Percentiles rank a stretch among this genome's conserved stretches.
These are phyloP conservation scores for Merops nubicus DNA, from an alignment of 2,113 vertebrate genomes.

Conservation along the genomic window DNA sequence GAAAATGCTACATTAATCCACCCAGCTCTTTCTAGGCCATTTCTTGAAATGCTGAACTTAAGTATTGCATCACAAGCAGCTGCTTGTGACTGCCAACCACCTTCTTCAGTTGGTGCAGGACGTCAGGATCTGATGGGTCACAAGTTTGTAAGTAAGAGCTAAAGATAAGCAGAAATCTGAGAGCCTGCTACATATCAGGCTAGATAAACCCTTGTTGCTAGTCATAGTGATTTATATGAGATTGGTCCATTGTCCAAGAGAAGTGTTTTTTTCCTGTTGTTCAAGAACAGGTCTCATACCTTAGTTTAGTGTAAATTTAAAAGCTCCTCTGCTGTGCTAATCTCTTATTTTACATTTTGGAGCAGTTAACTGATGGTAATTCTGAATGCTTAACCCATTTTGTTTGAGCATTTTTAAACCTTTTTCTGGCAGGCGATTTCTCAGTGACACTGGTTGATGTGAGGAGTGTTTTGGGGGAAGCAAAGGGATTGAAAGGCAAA, in stretches of 20 bases:
- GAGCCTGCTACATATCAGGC: not conserved
- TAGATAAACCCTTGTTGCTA: not conserved
- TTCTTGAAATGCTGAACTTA: not conserved
- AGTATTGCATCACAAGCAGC: not conserved
- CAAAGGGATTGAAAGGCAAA: not conserved
- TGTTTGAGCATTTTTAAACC: not conserved
- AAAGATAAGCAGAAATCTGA: not conserved
- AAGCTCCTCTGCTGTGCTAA: not conserved
- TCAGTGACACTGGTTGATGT: not conserved
- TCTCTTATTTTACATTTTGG: not conserved
- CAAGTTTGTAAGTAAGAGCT: not conserved
- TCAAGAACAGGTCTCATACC: not conserved
- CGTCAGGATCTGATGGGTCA: not conserved
- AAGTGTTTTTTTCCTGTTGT: not conserved
- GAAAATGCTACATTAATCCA: not conserved
- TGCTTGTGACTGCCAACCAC: not conserved
- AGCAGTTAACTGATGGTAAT: not conserved
- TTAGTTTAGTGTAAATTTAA: not conserved
- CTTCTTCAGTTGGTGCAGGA: not conserved
- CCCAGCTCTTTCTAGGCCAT: not conserved
- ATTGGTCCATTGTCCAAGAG: not conserved
- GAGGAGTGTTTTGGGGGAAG: not conserved
- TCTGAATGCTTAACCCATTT: not conserved
- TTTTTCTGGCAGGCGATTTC: not conserved
- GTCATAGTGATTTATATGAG: not conserved